Conservation (phyloP, 2,113 vertebrate genomes). For the Crotalus horridus region DNA sequence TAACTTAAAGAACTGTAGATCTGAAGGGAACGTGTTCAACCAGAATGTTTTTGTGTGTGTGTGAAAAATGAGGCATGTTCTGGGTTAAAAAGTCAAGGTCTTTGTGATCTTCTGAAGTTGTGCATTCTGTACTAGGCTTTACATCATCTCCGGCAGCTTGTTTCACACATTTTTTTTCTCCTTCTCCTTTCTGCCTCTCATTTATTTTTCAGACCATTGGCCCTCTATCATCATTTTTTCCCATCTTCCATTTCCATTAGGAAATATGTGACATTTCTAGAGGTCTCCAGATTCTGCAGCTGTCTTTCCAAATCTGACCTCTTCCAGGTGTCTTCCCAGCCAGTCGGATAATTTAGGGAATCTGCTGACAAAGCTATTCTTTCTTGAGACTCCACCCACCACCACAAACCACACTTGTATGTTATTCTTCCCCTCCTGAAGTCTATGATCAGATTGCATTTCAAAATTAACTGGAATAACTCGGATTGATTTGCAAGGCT, state of each 20-base stretch:
- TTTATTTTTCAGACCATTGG: background rate
- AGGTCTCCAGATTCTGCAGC: background rate
- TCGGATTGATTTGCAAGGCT: constrained; percentile 12
- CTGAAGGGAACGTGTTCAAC: background rate
- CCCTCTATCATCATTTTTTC: background rate
- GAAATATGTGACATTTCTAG: background rate
- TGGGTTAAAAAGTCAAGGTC: background rate
- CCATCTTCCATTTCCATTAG: background rate
- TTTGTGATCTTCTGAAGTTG: background rate
- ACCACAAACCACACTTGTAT: background rate
- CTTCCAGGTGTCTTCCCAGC: background rate
- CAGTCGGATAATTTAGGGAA: background rate
- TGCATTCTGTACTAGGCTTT: background rate
- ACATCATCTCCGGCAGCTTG: background rate
- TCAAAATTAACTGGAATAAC: constrained; percentile 1
- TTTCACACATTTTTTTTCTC: background rate
- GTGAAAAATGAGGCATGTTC: background rate
- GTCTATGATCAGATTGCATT: background rate
- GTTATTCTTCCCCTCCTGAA: background rate
- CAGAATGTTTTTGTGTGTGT: background rate
- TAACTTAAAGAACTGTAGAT: background rate
- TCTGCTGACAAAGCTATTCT: background rate
- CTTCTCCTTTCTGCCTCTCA: background rate
- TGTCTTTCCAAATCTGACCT: background rate
- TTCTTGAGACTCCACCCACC: background rate